A percentile compares a stretch with the other conserved stretches of the same genome.
Conservation (phyloP, 2,113 vertebrate genomes). For the Nyctereutes procyonoides region DNA sequence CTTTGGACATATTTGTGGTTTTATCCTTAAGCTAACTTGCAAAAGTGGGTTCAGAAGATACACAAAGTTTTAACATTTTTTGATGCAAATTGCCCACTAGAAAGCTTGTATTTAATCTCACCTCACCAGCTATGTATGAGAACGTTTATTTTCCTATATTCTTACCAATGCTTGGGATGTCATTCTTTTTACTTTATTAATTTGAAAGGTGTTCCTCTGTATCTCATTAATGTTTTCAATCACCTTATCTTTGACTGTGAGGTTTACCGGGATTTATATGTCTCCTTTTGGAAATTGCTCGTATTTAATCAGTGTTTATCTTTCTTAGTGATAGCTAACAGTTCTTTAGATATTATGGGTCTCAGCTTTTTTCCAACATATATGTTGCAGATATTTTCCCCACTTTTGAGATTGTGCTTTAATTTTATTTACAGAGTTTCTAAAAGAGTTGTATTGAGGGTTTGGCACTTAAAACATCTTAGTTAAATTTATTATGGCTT, state of each 20-base stretch:
- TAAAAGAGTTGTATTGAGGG: not conserved
- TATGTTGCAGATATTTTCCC: not conserved
- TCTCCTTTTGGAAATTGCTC: not conserved
- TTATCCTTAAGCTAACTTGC: not conserved
- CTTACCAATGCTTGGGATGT: not conserved
- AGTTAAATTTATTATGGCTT: not conserved
- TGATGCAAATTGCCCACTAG: not conserved
- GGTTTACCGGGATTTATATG: not conserved
- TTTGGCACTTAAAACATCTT: not conserved
- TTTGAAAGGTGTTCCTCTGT: not conserved
- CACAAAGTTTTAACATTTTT: not conserved
- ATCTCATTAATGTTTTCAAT: slow-evolving; percentile 43
- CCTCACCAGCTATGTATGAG: not conserved
- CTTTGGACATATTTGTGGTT: slow-evolving; percentile 31
- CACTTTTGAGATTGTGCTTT: not conserved
- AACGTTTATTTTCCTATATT: not conserved
- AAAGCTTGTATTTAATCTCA: not conserved
- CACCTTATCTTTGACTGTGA: not conserved
- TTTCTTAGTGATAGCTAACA: not conserved
- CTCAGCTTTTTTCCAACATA: not conserved
- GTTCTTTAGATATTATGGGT: not conserved
- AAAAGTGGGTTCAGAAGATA: slow-evolving; percentile 21
- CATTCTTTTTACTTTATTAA: slow-evolving; percentile 50
- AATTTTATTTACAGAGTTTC: slow-evolving; percentile 13
- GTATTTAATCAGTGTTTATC: not conserved